phyloP scores from a whole-genome alignment of 2,888 invertebrate species.

The Andricus curvator region DNA sequence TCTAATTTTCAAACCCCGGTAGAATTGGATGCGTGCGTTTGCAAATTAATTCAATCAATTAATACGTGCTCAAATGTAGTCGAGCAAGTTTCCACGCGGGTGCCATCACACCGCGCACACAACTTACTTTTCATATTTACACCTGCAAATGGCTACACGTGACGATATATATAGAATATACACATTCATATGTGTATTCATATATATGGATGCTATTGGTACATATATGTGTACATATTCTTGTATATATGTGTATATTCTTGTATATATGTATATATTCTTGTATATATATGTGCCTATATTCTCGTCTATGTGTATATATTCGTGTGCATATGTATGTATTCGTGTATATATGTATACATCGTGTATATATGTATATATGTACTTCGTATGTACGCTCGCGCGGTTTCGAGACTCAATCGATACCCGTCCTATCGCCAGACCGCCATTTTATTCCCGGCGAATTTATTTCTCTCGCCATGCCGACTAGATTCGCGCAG shows the following conservation, averaged over 20 bases:
- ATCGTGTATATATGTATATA: slow-evolving; percentile 47
- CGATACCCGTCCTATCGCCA: slow-evolving; percentile 70
- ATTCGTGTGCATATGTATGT: not conserved
- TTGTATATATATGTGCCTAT: too few relatives aligned
- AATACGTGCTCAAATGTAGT: slow-evolving; percentile 65
- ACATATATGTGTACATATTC: not conserved
- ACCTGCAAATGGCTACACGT: slow-evolving; percentile 18
- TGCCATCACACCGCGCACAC: slow-evolving; percentile 47
- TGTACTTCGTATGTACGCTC: slow-evolving; percentile 38
- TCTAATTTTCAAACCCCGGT: not conserved
- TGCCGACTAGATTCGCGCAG: slow-evolving; percentile 43
- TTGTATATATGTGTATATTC: too few relatives aligned
- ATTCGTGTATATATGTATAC: too few relatives aligned
- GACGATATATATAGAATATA: not conserved
- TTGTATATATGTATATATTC: not conserved
- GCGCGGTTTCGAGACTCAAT: slow-evolving; percentile 64
- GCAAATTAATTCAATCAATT: slow-evolving; percentile 72
- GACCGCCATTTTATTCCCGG: slow-evolving; percentile 72
- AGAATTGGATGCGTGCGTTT: slow-evolving; percentile 44
- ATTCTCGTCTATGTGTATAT: too few relatives aligned
- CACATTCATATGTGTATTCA: too few relatives aligned
- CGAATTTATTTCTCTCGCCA: slow-evolving; percentile 62
- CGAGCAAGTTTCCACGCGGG: slow-evolving; percentile 49
- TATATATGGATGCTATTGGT: too few relatives aligned
- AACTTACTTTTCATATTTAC: slow-evolving; percentile 42